These are phyloP conservation scores for Forbesichthys agassizii DNA, from an alignment of 2,113 vertebrate genomes.

Conservation along the genomic window DNA sequence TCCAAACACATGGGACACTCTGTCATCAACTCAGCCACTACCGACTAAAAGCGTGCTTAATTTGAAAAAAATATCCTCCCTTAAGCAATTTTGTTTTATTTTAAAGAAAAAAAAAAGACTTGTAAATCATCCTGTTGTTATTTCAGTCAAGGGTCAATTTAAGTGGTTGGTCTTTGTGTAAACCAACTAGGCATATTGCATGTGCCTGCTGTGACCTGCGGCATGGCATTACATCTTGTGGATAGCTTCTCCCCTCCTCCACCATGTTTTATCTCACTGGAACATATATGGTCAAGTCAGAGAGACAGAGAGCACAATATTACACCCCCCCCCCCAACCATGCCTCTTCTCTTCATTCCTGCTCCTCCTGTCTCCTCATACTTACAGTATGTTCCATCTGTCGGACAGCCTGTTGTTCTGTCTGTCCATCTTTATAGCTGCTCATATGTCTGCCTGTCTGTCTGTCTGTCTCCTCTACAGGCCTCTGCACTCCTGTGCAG, in stretches of 20 bases:
- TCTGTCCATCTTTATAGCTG: constrained; percentile 2
- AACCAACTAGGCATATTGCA: constrained; percentile 22
- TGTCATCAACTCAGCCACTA: constrained; percentile 49
- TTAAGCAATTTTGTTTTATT: constrained; percentile 20
- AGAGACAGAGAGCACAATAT: too few relatives aligned
- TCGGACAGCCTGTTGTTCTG: background rate
- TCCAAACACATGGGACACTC: constrained; percentile 45
- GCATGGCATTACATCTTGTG: background rate
- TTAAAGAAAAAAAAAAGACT: constrained; percentile 14
- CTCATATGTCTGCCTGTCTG: constrained; percentile 22
- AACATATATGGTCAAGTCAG: too few relatives aligned
- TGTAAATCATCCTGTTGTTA: constrained; percentile 21
- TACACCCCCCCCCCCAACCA: too few relatives aligned
- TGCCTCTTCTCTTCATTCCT: background rate
- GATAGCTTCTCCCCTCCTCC: too few relatives aligned
- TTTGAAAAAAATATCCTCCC: constrained; percentile 15
- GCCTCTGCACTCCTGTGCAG: constrained; percentile 64
- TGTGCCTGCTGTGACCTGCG: constrained; percentile 1
- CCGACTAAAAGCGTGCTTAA: constrained; percentile 29
- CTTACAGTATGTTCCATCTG: background rate
- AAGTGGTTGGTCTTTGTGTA: constrained; percentile 36
- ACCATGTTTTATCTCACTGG: too few relatives aligned
- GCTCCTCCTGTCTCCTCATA: background rate
- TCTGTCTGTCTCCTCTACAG: constrained; percentile 27
- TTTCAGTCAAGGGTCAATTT: constrained; percentile 25